Conservation (phyloP, 1,140 invertebrate genomes). For the Hyposmocoma kahamanoa region DNA sequence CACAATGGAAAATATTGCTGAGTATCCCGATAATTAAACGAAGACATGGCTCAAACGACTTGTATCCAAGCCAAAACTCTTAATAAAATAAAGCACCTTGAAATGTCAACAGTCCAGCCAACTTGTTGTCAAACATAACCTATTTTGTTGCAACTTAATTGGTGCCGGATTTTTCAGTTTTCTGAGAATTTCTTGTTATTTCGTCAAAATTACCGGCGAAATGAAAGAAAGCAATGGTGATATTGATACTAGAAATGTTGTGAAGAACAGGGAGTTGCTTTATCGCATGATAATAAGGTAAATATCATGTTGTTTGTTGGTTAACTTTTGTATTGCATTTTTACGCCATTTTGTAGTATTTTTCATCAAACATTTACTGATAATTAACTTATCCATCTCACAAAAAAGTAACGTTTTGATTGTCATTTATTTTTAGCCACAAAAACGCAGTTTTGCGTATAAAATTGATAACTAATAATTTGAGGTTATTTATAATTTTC, state of each 20-base stretch:
- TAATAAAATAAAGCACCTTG: too few relatives aligned
- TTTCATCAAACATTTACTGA: too few relatives aligned
- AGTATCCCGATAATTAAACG: too few relatives aligned
- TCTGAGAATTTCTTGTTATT: neutral
- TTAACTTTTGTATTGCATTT: neutral
- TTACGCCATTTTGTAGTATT: neutral
- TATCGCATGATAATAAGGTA: constrained; percentile 94
- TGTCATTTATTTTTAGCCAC: neutral
- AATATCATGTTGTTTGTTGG: constrained; percentile 12
- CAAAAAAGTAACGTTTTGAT: neutral
- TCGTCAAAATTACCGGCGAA: constrained; percentile 14
- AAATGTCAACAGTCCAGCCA: too few relatives aligned
- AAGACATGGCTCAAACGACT: too few relatives aligned
- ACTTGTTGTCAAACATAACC: constrained; percentile 27
- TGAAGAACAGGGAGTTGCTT: constrained; percentile 87
- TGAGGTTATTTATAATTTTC: constrained; percentile 16
- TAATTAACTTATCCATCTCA: too few relatives aligned
- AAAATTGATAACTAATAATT: constrained; percentile 5
- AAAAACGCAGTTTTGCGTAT: neutral
- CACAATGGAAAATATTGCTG: too few relatives aligned
- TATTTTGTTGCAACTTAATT: constrained; percentile 12
- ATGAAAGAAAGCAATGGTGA: constrained; percentile 78
- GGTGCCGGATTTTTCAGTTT: neutral
- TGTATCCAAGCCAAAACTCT: too few relatives aligned
- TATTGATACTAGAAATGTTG: constrained; percentile 81